phyloP scores from a whole-genome alignment of 2,113 vertebrate genomes.

The Neomonachus schauinslandi region DNA sequence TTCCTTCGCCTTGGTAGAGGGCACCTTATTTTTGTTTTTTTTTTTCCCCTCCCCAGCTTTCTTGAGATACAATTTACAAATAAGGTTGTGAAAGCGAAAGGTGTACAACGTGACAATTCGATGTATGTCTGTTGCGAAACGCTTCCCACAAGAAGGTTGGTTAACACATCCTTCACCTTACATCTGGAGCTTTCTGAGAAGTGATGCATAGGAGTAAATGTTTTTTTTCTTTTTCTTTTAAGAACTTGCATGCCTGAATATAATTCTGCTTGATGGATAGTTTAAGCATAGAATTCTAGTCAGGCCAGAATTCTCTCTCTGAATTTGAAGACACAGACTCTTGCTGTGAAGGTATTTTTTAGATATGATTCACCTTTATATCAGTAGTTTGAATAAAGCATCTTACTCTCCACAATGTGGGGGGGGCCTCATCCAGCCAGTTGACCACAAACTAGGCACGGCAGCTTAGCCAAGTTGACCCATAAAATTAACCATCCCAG shows the following conservation, averaged over 20 bases:
- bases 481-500: not conserved
- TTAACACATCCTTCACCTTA: not conserved
- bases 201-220: not conserved
- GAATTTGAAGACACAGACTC: not conserved
- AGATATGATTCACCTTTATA: not conserved
- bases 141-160: not conserved
- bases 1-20: not conserved
- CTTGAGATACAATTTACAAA: not conserved
- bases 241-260: not conserved
- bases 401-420: not conserved
- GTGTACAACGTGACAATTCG: not conserved
- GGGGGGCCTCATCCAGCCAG: not conserved
- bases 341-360: not conserved
- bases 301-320: not conserved
- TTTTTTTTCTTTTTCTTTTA: not conserved
- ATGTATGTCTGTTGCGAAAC: fast-evolving
- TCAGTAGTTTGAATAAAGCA: not conserved
- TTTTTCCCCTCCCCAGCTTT: not conserved
- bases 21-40: not conserved
- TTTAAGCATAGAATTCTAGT: not conserved
- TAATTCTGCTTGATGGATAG: not conserved
- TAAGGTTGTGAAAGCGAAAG: not conserved
- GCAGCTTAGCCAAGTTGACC: not conserved
- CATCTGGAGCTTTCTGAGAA: not conserved
- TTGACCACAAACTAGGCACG: not conserved